Conservation (phyloP, 2,797 vertebrate species). For the Scolopax rusticola region DNA sequence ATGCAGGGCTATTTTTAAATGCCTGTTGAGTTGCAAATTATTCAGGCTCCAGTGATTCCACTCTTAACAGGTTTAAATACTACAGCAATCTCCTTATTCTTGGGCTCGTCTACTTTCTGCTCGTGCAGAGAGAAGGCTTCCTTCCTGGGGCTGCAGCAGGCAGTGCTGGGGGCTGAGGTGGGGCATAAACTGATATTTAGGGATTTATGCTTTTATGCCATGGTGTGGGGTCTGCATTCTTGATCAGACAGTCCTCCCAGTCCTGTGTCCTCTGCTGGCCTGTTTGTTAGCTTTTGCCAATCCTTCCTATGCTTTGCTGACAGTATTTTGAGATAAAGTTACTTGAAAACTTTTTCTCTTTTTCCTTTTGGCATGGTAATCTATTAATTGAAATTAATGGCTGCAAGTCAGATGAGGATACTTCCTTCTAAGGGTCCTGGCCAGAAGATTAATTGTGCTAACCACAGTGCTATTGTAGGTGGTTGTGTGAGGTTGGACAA, state of each 20-base stretch:
- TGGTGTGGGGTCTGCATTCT: not conserved
- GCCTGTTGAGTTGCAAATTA: slow-evolving; percentile 6
- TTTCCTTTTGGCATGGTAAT: slow-evolving; percentile 12
- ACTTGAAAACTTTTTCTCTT: slow-evolving; percentile 24
- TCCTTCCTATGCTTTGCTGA: not conserved
- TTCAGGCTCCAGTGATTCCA: slow-evolving; percentile 19
- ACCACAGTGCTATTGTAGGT: not conserved
- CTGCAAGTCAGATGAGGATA: slow-evolving; percentile 16
- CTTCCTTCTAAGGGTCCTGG: not conserved
- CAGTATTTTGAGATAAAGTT: not conserved
- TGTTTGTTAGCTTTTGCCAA: not conserved
- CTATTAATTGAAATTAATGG: slow-evolving; percentile 40
- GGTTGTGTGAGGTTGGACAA: not conserved
- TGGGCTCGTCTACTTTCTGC: not conserved
- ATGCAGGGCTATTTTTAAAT: slow-evolving; percentile 34
- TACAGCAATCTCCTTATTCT: not conserved
- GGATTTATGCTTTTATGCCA: not conserved
- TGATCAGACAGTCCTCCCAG: not conserved
- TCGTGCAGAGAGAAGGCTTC: not conserved
- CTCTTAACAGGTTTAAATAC: not conserved
- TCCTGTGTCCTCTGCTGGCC: not conserved
- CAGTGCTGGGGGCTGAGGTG: not conserved
- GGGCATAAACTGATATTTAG: not conserved
- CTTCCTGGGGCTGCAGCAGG: not conserved
- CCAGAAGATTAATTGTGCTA: slow-evolving; percentile 38